Conservation (phyloP, 2,797 vertebrate species). For the Gadopsis bispinosus region DNA sequence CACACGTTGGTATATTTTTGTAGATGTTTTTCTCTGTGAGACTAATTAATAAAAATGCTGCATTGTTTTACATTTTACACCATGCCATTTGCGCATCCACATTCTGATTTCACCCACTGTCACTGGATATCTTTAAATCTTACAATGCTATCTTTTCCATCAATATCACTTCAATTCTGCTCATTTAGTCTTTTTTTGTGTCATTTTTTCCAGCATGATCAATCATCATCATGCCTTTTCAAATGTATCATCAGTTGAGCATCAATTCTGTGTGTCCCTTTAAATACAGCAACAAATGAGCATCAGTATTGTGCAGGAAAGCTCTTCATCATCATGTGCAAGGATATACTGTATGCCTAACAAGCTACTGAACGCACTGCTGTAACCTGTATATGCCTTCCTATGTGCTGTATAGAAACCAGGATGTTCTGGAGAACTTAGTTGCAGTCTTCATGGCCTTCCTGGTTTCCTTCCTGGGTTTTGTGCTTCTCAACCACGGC, state of each 20-base stretch:
- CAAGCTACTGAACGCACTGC: not conserved
- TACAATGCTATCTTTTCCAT: not conserved
- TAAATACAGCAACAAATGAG: not conserved
- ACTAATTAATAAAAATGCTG: not conserved
- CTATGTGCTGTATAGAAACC: conserved; percentile 84
- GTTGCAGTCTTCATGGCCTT: conserved; percentile 90
- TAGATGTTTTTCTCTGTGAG: not conserved
- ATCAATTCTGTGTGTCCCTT: not conserved
- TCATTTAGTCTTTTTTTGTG: not conserved
- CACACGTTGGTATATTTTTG: not conserved
- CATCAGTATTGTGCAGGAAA: not conserved
- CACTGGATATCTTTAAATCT: not conserved
- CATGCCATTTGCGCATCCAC: not conserved
- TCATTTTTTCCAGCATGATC: not conserved
- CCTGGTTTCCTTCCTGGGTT: conserved; percentile 95
- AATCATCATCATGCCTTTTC: not conserved
- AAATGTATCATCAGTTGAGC: not conserved
- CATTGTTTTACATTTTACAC: not conserved
- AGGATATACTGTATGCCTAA: too few species aligned
- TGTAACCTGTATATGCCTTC: conserved; percentile 8
- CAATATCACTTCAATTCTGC: not conserved
- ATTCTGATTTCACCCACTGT: not conserved
- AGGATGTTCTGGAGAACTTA: conserved; percentile 91
- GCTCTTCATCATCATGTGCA: not conserved
- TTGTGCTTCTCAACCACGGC: conserved; percentile 92